Percentiles rank a stretch among this genome's conserved stretches.
Conservation (phyloP, 1,140 invertebrate genomes). For the Leptinotarsa defecta region DNA sequence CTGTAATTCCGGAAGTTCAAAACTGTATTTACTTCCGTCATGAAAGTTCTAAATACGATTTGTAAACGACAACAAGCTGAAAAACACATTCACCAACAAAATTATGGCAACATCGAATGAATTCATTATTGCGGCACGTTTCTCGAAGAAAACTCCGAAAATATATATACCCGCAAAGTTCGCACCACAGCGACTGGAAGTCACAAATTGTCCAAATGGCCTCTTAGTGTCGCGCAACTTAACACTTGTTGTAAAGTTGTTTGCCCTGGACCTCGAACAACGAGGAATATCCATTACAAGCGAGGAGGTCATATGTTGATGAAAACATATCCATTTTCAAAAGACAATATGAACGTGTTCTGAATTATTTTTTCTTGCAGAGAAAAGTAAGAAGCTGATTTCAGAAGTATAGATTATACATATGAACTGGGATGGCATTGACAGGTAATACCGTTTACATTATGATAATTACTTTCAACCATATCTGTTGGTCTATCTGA, state of each 20-base stretch:
- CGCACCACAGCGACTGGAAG: background rate
- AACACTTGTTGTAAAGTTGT: background rate
- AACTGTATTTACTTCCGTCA: too few species aligned
- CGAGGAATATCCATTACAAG: background rate
- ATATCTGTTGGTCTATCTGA: too few species aligned
- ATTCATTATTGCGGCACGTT: background rate
- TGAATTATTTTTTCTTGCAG: background rate
- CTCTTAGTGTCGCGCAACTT: background rate
- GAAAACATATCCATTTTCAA: background rate
- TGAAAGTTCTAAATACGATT: too few species aligned
- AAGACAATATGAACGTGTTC: background rate
- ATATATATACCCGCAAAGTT: background rate
- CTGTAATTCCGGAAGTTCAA: too few species aligned
- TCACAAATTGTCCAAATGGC: background rate
- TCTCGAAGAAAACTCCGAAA: background rate
- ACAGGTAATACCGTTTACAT: too few species aligned
- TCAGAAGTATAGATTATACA: too few species aligned
- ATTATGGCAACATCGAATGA: too few species aligned
- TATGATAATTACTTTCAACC: too few species aligned
- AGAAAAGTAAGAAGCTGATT: too few species aligned
- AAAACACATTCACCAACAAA: too few species aligned
- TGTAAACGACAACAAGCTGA: too few species aligned
- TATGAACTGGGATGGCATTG: too few species aligned
- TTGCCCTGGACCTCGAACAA: background rate
- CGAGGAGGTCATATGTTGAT: background rate